Evolutionary conservation across 2,888 invertebrate genomes (phyloP).

Genomic region (Cheilosia variabilis): DNA sequence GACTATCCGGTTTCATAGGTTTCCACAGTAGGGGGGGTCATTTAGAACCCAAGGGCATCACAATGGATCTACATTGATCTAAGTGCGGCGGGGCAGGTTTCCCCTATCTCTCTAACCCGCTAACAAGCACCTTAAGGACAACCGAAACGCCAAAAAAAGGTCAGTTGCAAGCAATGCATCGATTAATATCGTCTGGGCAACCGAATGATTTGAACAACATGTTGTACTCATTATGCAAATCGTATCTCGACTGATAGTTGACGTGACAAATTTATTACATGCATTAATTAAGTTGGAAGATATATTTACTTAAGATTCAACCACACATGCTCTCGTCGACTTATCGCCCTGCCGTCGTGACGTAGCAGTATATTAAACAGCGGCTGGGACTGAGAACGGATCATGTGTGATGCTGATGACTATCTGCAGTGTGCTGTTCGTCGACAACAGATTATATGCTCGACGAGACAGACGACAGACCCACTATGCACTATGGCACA

Average conservation of each 20-base stretch:
- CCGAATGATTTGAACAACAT: neutral
- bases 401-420: slow-evolving; percentile 20
- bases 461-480: slow-evolving; percentile 12
- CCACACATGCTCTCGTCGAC: slow-evolving; percentile 10
- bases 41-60: too few relatives aligned
- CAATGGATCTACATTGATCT: too few relatives aligned
- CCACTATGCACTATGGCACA: neutral
- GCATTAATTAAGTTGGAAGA: slow-evolving; percentile 47
- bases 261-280: slow-evolving; percentile 52
- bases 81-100: too few relatives aligned
- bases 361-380: slow-evolving; percentile 1
- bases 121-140: too few relatives aligned
- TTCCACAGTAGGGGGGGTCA: too few relatives aligned
- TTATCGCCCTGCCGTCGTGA: slow-evolving; percentile 18
- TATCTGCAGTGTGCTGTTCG: slow-evolving; percentile 4
- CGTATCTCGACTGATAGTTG: neutral
- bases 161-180: neutral
- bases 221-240: neutral
- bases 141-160: neutral
- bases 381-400: slow-evolving; percentile 5
- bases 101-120: too few relatives aligned
- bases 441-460: slow-evolving; percentile 41
- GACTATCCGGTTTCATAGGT: too few relatives aligned
- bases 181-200: neutral
- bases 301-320: slow-evolving; percentile 39